These are phyloP conservation scores for Phalacrocorax carbo DNA, from an alignment of 2,113 vertebrate species.

Conservation along the genomic window DNA sequence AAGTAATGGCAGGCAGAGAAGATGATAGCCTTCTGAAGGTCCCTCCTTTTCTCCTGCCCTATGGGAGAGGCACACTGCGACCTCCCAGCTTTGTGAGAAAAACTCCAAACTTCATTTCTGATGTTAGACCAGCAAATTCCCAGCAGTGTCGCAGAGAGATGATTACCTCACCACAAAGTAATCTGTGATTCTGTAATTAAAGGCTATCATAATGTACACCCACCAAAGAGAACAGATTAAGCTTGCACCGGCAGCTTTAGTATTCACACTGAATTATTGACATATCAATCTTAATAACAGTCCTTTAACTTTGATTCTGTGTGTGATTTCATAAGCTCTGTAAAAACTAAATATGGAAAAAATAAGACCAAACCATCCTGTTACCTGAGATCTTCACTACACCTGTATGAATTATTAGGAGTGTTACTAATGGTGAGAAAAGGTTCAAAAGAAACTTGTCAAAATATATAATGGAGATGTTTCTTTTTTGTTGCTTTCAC, in stretches of 20 bases:
- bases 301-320: background rate
- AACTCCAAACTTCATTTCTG: background rate
- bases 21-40: background rate
- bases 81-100: background rate
- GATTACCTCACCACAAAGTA: background rate
- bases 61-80: background rate
- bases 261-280: background rate
- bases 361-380: background rate
- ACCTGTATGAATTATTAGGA: background rate
- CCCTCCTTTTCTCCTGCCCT: background rate
- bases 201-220: background rate
- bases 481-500: background rate
- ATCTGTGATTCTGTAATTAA: background rate
- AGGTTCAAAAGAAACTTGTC: background rate
- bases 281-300: background rate
- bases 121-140: background rate
- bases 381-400: background rate
- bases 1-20: background rate
- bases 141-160: background rate
- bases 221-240: background rate
- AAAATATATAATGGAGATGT: background rate
- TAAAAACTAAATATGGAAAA: background rate
- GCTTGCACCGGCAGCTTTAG: background rate
- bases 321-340: background rate
- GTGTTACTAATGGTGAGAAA: background rate